These are phyloP conservation scores for Aphidius ervi DNA, from an alignment of 1,140 invertebrate genomes.

Conservation along the genomic window DNA sequence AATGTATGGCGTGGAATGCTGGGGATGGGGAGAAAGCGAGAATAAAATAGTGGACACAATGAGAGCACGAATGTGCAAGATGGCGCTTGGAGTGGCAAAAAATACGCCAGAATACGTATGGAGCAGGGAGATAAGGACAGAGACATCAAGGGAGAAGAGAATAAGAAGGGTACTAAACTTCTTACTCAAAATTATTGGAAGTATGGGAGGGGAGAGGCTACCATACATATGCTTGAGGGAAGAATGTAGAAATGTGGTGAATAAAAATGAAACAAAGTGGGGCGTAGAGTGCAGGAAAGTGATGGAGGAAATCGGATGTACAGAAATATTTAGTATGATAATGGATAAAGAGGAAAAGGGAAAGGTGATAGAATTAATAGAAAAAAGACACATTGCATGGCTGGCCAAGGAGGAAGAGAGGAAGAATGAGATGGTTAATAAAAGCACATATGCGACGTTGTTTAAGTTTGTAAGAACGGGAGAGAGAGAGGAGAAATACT, in stretches of 20 bases:
- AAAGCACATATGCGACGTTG: too few species aligned
- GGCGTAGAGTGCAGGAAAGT: too few species aligned
- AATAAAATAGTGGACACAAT: neutral
- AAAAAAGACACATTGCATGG: too few species aligned
- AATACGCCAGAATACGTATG: slow-evolving; percentile 7
- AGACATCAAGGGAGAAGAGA: neutral
- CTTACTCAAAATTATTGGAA: too few species aligned
- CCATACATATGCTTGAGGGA: too few species aligned
- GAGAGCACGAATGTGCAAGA: neutral
- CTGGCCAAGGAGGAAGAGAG: too few species aligned
- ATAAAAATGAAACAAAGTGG: too few species aligned
- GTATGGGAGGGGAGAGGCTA: too few species aligned
- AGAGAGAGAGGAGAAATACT: neutral
- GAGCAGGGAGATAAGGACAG: neutral
- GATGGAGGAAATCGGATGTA: neutral
- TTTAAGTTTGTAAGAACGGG: too few species aligned
- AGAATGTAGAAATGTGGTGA: too few species aligned
- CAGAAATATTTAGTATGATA: neutral
- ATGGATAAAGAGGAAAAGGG: neutral
- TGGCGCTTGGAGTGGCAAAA: neutral
- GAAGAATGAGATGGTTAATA: too few species aligned
- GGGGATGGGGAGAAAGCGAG: slow-evolving; percentile 2
- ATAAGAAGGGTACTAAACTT: neutral
- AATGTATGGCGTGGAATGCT: slow-evolving; percentile 2
- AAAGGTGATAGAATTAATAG: neutral